phyloP scores from a whole-genome alignment of 2,888 invertebrate species.

The Taphrorychus bicolor region DNA sequence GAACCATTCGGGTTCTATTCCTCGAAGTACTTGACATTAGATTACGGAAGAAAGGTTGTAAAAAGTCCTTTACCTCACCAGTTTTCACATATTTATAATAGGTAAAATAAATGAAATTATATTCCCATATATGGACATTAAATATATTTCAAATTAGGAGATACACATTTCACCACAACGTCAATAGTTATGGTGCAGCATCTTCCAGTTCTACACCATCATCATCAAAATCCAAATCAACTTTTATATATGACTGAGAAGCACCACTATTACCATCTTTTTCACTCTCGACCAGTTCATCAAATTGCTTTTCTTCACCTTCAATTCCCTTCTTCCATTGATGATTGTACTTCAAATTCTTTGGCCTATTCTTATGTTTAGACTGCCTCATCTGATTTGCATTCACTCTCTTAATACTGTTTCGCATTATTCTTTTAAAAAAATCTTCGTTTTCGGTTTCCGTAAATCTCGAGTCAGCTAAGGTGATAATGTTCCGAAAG shows the following conservation, averaged over 20 bases:
- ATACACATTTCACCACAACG: too few species aligned
- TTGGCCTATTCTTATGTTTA: conserved; percentile 28
- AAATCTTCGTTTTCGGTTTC: conserved; percentile 30
- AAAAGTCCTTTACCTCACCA: too few species aligned
- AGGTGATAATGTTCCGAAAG: conserved; percentile 26
- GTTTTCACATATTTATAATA: too few species aligned
- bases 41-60: too few species aligned
- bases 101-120: too few species aligned
- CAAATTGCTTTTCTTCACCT: background rate
- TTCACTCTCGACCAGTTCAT: background rate
- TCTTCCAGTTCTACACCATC: background rate
- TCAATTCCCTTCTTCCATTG: background rate
- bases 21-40: too few species aligned
- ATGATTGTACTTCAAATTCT: conserved; percentile 31
- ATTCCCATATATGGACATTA: too few species aligned
- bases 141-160: too few species aligned
- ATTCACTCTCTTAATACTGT: conserved; percentile 20
- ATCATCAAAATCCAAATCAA: conserved; percentile 13
- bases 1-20: too few species aligned
- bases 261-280: background rate
- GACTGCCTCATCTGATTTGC: conserved; percentile 10
- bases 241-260: conserved; percentile 10
- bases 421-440: conserved; percentile 35
- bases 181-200: too few species aligned
- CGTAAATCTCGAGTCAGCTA: conserved; percentile 26